Percentiles rank a stretch among this genome's conserved stretches.
Conservation (phyloP, 92 coral and sea anemone species). For the Actinostola sp. region DNA sequence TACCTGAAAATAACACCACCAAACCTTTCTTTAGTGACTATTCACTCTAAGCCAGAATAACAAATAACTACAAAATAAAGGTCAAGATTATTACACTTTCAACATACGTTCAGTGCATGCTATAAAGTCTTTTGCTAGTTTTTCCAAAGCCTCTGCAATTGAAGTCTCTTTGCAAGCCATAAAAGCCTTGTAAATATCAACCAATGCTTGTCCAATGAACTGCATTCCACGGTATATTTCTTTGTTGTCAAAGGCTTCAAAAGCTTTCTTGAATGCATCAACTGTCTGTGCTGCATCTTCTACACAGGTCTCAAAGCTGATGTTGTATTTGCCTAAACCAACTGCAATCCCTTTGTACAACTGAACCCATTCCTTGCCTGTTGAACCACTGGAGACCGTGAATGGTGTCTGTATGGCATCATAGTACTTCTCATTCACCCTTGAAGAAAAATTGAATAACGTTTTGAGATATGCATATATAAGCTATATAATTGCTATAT, state of each 20-base stretch:
- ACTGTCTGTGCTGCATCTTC: slow-evolving; percentile 84
- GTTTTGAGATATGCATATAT: too few relatives aligned
- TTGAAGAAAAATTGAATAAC: slow-evolving; percentile 1
- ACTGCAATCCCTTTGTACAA: slow-evolving; percentile 76
- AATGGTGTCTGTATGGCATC: slow-evolving; percentile 74
- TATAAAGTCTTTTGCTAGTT: slow-evolving; percentile 73
- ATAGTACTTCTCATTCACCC: slow-evolving; percentile 49
- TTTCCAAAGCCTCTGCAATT: slow-evolving; percentile 80
- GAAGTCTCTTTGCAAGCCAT: slow-evolving; percentile 71
- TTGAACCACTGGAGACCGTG: slow-evolving; percentile 58
- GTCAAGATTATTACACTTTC: not conserved
- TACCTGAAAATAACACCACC: slow-evolving; percentile 62
- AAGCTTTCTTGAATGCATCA: slow-evolving; percentile 68
- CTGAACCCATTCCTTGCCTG: slow-evolving; percentile 79
- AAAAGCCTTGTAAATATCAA: slow-evolving; percentile 74
- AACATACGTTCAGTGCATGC: slow-evolving; percentile 63
- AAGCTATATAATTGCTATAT: too few relatives aligned
- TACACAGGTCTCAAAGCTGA: slow-evolving; percentile 80
- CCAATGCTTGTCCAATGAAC: slow-evolving; percentile 67
- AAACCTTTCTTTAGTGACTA: too few relatives aligned
- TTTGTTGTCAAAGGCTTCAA: slow-evolving; percentile 73
- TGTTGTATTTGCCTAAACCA: slow-evolving; percentile 73
- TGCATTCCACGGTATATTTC: slow-evolving; percentile 68
- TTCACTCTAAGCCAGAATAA: too few relatives aligned
- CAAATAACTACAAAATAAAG: not conserved